phyloP scores from a whole-genome alignment of 2,113 vertebrate species.

The Herpailurus yagouaroundi region DNA sequence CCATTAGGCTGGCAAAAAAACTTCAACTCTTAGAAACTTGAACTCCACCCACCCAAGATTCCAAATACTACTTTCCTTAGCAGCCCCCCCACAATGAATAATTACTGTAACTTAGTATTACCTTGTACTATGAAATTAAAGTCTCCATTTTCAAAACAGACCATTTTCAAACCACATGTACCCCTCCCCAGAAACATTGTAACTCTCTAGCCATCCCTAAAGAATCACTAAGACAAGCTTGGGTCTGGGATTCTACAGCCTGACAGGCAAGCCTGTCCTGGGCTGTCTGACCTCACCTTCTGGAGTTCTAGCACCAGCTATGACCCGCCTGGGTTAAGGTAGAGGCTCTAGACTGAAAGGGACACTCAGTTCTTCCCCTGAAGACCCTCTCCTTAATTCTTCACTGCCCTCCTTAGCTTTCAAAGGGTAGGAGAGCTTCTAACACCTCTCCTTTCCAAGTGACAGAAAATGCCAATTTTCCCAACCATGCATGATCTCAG shows the following conservation, averaged over 20 bases:
- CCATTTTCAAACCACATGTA: not conserved
- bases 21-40: slow-evolving; percentile 11
- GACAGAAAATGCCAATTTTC: not conserved
- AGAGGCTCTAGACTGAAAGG: not conserved
- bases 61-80: not conserved
- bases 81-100: not conserved
- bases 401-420: not conserved
- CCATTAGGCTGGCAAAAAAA: not conserved
- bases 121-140: not conserved
- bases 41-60: not conserved
- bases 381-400: not conserved
- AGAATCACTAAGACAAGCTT: not conserved
- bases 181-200: not conserved
- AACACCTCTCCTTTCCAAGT: slow-evolving; percentile 13
- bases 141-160: slow-evolving; percentile 20
- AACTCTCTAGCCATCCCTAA: not conserved
- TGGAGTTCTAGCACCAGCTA: not conserved
- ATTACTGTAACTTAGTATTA: slow-evolving; percentile 2
- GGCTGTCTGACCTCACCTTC: not conserved
- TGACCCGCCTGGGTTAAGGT: not conserved
- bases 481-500: not conserved
- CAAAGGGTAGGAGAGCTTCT: slow-evolving; percentile 19
- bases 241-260: not conserved
- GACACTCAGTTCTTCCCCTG: not conserved
- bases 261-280: not conserved